Evolutionary conservation across 2,888 invertebrate species (phyloP), one percentile per base, ranked within the genome.

Genomic region (Himalopsyche anomala): DNA sequence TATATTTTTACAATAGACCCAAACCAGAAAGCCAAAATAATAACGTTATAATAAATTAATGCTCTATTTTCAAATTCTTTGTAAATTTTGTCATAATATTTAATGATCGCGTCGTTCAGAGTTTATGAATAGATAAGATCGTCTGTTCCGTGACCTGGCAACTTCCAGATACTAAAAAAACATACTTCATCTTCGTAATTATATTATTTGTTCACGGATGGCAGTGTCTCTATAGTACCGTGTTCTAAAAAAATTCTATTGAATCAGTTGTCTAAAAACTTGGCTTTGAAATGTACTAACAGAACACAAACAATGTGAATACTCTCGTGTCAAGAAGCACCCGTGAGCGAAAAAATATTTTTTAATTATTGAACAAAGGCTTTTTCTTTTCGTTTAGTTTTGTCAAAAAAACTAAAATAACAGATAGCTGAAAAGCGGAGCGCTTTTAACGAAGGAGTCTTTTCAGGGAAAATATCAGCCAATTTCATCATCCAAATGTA

Each of bases 351-450:
- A 62, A 62, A 62, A 19, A 19, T 0, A 19, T 15, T 62, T 62
- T n/a, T 62, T 62, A 62, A 62, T 62, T 62, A 62, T 62, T 19
- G 4, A 19, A 62, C 56, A 62, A 19, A 19, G 62, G 2, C 19
- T 62, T 62, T 4, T 62, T n/a, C 28, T 62, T 19, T 62, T 62
- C 28, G 62, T 62, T 62, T 19, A 62, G 28, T 62, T 62, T 62
- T 62, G 28, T 62, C 62, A 62, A 62, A 51, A 42, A 62, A 62
- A 62, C 62, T 62, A 62, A 62, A 62, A 62, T 19, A 28, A n/a
- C 19, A 62, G 62, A 8, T 56, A 17, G 19, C 56, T n/a, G 3
- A n/a, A 2, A 56, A 56, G 19, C 5, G 56, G 17, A n/a, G 62
- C n/a, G 9, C 62, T 62, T 62, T 62, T 62, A 62, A 62, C 28